A percentile compares a stretch with the other conserved stretches of the same genome.
Conservation (phyloP, 2,113 vertebrate genomes). For the Hippocampus mohnikei region DNA sequence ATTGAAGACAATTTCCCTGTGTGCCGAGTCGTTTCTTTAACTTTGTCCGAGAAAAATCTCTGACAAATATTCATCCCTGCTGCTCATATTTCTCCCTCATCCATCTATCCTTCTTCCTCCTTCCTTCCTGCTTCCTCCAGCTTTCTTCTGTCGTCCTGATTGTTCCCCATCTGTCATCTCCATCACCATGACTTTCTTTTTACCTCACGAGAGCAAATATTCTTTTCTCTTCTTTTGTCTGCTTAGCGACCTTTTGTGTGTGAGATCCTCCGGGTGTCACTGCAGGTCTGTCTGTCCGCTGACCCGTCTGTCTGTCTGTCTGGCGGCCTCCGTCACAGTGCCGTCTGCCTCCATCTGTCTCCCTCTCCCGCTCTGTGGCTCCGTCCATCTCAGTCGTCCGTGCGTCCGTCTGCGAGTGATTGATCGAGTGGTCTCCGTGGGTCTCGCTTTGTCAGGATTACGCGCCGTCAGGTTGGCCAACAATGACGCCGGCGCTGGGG, state of each 20-base stretch:
- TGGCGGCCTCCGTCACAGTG: background rate
- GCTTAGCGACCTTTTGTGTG: background rate
- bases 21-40: no score
- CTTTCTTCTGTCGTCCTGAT: background rate
- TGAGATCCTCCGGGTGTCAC: slow-evolving; percentile 57
- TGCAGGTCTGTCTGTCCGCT: slow-evolving; percentile 45
- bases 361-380: background rate
- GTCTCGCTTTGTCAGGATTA: slow-evolving; percentile 54
- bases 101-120: slow-evolving; percentile 34
- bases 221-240: background rate
- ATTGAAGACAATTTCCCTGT: no score
- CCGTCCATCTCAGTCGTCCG: background rate
- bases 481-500: slow-evolving; percentile 58
- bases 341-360: slow-evolving; percentile 10
- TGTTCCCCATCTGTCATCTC: background rate
- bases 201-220: background rate
- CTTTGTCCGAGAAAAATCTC: no score
- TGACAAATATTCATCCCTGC: slow-evolving; percentile 69
- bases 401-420: background rate
- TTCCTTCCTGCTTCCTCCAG: slow-evolving; percentile 24
- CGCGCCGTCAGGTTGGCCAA: slow-evolving; percentile 64
- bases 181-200: background rate
- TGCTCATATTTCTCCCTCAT: slow-evolving; percentile 60
- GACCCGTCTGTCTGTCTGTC: slow-evolving; percentile 9
- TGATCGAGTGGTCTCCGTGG: background rate